A percentile compares a stretch with the other conserved stretches of the same genome.
Conservation (phyloP, 2,888 invertebrate genomes). For the Drosophila paramelanica region DNA sequence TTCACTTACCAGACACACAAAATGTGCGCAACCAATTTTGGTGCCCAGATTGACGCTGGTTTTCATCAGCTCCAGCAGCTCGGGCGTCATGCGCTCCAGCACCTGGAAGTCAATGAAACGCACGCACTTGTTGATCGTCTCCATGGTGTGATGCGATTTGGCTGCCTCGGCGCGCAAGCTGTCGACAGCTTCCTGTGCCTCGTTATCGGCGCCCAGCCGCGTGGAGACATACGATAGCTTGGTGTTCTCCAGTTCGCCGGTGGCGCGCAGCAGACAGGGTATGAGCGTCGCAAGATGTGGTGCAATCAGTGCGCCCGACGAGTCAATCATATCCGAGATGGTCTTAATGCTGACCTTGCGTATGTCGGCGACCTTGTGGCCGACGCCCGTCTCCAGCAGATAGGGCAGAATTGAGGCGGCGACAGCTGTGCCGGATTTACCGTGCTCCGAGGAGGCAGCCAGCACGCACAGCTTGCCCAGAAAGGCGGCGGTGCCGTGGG, state of each 20-base stretch:
- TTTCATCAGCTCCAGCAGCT: constrained; percentile 92
- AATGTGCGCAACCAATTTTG: constrained; percentile 92
- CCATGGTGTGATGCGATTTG: constrained; percentile 94
- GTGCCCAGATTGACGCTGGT: constrained; percentile 93
- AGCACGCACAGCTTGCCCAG: constrained; percentile 92
- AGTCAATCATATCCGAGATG: constrained; percentile 93
- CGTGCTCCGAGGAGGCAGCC: constrained; percentile 88
- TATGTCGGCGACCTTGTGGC: constrained; percentile 91
- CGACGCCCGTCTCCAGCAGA: constrained; percentile 92
- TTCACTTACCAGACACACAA: constrained; percentile 88
- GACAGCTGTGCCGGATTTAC: constrained; percentile 90
- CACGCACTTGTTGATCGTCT: constrained; percentile 92
- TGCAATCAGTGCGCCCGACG: constrained; percentile 91
- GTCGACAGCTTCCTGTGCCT: constrained; percentile 91
- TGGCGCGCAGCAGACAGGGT: constrained; percentile 93
- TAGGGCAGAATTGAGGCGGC: constrained; percentile 92
- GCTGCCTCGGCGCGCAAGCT: constrained; percentile 92
- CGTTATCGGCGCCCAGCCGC: constrained; percentile 88
- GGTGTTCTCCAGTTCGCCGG: constrained; percentile 93
- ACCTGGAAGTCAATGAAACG: constrained; percentile 91
- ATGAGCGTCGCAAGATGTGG: constrained; percentile 93
- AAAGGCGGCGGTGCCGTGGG: constrained; percentile 89
- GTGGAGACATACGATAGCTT: constrained; percentile 93
- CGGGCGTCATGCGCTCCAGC: constrained; percentile 92
- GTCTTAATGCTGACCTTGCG: constrained; percentile 93